A percentile compares a stretch with the other conserved stretches of the same genome.
Evolutionary conservation across 1,140 invertebrate species (phyloP).

Genomic region (Halyomorpha halys): DNA sequence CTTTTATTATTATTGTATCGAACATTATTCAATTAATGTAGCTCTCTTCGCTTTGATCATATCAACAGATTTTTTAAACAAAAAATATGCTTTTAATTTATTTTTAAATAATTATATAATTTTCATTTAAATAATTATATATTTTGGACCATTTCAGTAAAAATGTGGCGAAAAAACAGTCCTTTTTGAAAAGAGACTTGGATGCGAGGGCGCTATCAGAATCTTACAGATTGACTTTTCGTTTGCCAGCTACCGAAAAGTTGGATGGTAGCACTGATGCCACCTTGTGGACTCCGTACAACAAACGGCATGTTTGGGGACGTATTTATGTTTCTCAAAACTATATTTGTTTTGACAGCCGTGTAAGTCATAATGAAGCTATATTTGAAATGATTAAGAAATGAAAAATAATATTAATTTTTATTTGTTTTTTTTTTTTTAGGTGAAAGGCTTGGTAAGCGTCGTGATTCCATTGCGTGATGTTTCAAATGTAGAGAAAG

Average conservation of each 20-base stretch:
- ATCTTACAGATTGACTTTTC: slow-evolving; percentile 69
- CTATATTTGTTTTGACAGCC: slow-evolving; percentile 92
- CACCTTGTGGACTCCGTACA: slow-evolving; percentile 89
- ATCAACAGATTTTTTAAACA: too few species aligned
- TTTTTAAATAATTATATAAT: too few species aligned
- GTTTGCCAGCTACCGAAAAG: slow-evolving; percentile 77
- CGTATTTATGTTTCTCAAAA: slow-evolving; percentile 85
- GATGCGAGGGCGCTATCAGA: slow-evolving; percentile 89
- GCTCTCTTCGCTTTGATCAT: too few species aligned
- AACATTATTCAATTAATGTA: too few species aligned
- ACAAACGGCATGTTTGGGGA: slow-evolving; percentile 82
- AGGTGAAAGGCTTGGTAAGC: slow-evolving; percentile 74
- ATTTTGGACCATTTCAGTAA: slow-evolving; percentile 42
- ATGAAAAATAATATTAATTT: not conserved
- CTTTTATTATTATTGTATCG: too few species aligned
- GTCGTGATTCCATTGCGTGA: slow-evolving; percentile 82
- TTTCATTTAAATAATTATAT: not conserved
- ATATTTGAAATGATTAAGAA: too few species aligned
- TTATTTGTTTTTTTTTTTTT: slow-evolving; percentile 28
- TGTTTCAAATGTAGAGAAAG: slow-evolving; percentile 59
- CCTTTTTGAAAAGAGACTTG: slow-evolving; percentile 84
- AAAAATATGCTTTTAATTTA: too few species aligned
- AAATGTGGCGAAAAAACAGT: slow-evolving; percentile 75
- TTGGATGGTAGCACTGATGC: slow-evolving; percentile 85
- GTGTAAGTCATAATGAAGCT: slow-evolving; percentile 47